These are phyloP conservation scores for Orientallactaga sibirica DNA, from an alignment of 2,797 vertebrate species.

Conservation along the genomic window DNA sequence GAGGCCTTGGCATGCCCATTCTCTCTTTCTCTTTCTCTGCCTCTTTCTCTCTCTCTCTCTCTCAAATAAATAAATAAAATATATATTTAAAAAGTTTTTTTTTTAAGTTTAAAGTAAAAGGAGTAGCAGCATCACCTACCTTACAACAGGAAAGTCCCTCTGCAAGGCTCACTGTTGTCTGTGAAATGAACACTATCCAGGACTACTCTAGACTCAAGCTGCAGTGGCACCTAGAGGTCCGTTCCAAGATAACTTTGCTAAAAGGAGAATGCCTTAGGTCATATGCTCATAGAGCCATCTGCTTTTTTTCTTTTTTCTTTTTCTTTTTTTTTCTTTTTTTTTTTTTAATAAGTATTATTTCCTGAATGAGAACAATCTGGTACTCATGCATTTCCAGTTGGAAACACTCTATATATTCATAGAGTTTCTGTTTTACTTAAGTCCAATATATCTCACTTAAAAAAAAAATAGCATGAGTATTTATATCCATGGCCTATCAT, in stretches of 20 bases:
- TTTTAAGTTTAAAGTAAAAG: neutral
- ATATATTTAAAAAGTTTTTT: too few species aligned
- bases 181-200: conserved; percentile 13
- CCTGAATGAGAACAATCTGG: neutral
- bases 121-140: neutral
- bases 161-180: neutral
- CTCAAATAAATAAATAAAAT: too few species aligned
- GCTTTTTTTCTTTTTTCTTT: neutral
- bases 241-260: conserved; percentile 33
- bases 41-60: too few species aligned
- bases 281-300: neutral
- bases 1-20: too few species aligned
- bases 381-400: neutral
- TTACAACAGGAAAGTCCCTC: neutral
- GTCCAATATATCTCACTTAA: neutral
- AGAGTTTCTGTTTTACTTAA: conserved; percentile 38
- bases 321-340: neutral
- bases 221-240: conserved; percentile 25
- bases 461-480: neutral
- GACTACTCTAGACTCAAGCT: neutral
- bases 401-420: neutral
- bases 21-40: too few species aligned
- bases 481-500: neutral
- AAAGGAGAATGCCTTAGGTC: neutral
- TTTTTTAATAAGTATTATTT: neutral